These are phyloP conservation scores for Platyrinchus mystaceus DNA, from an alignment of 2,797 vertebrate genomes.

Conservation along the genomic window DNA sequence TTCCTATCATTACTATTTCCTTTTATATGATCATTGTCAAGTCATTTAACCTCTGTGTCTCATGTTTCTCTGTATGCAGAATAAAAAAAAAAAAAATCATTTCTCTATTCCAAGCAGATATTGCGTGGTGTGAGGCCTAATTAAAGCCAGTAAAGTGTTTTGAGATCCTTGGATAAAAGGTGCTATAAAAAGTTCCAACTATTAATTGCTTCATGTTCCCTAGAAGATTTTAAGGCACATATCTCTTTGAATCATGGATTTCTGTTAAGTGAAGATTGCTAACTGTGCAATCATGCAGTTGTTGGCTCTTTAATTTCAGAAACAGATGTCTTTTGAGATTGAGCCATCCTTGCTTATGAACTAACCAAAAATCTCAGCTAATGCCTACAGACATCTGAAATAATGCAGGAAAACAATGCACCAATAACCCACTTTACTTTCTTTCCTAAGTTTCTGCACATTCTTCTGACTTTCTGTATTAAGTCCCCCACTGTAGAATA, in stretches of 20 bases:
- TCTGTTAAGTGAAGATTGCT: conserved; percentile 2
- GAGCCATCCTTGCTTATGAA: neutral
- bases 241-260: conserved; percentile 15
- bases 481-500: neutral
- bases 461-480: neutral
- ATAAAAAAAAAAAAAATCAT: neutral
- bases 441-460: neutral
- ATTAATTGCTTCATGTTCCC: conserved; percentile 8
- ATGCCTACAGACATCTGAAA: neutral
- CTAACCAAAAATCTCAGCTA: neutral
- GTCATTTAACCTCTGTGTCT: neutral
- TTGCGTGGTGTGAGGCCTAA: neutral
- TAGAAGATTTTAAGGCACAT: conserved; percentile 20
- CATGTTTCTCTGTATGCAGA: neutral
- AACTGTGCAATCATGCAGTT: neutral
- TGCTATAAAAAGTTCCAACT: conserved; percentile 22
- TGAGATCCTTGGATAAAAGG: conserved; percentile 43
- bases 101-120: neutral
- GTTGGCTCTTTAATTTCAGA: conserved; percentile 34
- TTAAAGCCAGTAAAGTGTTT: conserved; percentile 30
- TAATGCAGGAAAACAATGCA: neutral
- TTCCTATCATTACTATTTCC: neutral
- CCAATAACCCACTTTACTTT: neutral
- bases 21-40: neutral
- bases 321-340: neutral